These are phyloP conservation scores for Paracanthobrama guichenoti DNA, from an alignment of 2,113 vertebrate species.

Conservation along the genomic window DNA sequence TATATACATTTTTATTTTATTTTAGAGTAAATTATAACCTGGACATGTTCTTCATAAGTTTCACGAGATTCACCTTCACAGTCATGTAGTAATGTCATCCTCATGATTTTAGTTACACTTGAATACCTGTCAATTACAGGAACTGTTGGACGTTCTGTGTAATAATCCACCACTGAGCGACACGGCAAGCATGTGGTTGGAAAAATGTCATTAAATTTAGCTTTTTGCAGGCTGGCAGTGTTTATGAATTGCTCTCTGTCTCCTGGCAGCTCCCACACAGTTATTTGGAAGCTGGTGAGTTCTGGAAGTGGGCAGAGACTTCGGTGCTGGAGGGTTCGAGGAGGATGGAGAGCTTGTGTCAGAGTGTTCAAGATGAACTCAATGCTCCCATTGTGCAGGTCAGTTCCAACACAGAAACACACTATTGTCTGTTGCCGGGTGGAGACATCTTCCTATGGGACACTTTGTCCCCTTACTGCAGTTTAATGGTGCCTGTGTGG, in stretches of 20 bases:
- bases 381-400: slow-evolving; percentile 79
- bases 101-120: neutral
- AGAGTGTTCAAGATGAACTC: slow-evolving; percentile 76
- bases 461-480: neutral
- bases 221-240: neutral
- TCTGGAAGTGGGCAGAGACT: slow-evolving; percentile 83
- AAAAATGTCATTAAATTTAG: slow-evolving; percentile 18
- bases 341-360: slow-evolving; percentile 76
- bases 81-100: neutral
- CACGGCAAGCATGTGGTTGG: neutral
- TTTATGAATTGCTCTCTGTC: slow-evolving; percentile 30
- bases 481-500: slow-evolving; percentile 6
- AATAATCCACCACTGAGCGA: neutral
- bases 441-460: slow-evolving; percentile 5
- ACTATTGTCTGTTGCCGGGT: slow-evolving; percentile 39
- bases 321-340: slow-evolving; percentile 66
- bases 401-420: slow-evolving; percentile 22
- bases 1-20: no score
- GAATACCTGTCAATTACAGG: neutral
- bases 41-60: neutral
- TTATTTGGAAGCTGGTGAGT: slow-evolving; percentile 71
- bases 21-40: neutral
- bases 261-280: slow-evolving; percentile 82
- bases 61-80: neutral
- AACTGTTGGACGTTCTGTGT: neutral